Percentiles rank a stretch among this genome's conserved stretches.
Conservation (phyloP, 2,113 vertebrate species). For the Rhipidura dahli region DNA sequence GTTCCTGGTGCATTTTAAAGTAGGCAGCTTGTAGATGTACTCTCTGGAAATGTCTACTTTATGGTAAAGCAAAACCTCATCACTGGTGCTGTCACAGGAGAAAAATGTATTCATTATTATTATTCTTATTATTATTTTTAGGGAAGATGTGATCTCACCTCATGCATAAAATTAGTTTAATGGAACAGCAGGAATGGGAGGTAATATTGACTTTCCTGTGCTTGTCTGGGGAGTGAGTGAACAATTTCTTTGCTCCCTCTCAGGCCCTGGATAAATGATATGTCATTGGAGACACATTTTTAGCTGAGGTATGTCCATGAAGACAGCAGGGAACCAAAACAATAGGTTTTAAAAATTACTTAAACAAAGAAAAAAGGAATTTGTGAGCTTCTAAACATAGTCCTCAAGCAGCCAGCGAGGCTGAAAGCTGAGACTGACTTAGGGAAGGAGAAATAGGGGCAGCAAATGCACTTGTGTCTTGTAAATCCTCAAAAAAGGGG, state of each 20-base stretch:
- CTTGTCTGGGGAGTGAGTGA: background rate
- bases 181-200: slow-evolving; percentile 18
- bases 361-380: background rate
- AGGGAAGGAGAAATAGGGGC: background rate
- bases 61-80: slow-evolving; percentile 12
- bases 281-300: background rate
- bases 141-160: slow-evolving; percentile 32
- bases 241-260: slow-evolving; percentile 17
- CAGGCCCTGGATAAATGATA: background rate
- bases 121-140: slow-evolving; percentile 25
- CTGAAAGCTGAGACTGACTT: background rate
- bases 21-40: background rate
- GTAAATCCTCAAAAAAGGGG: background rate
- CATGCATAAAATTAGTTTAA: slow-evolving; percentile 68
- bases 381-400: background rate
- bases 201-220: slow-evolving; percentile 2
- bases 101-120: slow-evolving; percentile 48
- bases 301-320: background rate
- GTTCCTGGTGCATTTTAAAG: background rate
- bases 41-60: background rate
- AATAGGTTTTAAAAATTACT: background rate
- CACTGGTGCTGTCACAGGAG: slow-evolving; percentile 2
- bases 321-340: background rate
- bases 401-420: background rate
- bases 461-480: background rate